Evolutionary conservation across 2,113 vertebrate genomes (phyloP).

Genomic region (Psittacus erithacus): DNA sequence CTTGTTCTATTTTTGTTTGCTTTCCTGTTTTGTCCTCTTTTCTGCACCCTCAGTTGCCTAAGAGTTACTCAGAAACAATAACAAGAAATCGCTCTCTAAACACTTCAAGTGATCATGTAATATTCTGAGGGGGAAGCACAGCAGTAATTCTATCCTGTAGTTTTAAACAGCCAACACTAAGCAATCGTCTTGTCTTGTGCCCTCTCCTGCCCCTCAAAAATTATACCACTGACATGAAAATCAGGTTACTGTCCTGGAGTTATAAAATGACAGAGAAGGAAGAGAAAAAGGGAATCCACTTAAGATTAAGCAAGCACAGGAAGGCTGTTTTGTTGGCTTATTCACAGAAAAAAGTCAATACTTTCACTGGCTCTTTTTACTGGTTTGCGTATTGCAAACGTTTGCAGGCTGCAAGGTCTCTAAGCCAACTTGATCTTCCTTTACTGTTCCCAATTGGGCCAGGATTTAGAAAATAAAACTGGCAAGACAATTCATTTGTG

Average conservation of each 20-base stretch:
- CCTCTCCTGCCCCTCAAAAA: not conserved
- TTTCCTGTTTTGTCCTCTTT: not conserved
- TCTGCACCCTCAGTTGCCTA: not conserved
- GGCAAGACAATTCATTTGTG: not conserved
- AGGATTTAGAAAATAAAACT: not conserved
- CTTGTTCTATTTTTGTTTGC: not conserved
- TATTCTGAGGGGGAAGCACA: not conserved
- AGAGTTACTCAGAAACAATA: not conserved
- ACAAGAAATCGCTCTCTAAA: not conserved
- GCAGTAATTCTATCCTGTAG: not conserved
- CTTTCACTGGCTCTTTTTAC: not conserved
- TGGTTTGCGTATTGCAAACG: not conserved
- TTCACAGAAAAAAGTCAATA: not conserved
- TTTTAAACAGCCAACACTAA: not conserved
- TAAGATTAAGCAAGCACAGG: not conserved
- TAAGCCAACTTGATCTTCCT: not conserved
- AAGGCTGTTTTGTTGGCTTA: not conserved
- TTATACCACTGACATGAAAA: not conserved
- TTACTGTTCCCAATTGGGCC: not conserved
- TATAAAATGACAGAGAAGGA: not conserved
- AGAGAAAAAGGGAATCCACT: not conserved
- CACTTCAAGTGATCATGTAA: not conserved
- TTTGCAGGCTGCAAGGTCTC: not conserved
- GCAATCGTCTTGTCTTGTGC: not conserved
- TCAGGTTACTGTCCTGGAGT: not conserved